Percentiles rank a stretch among this genome's conserved stretches.
Conservation (phyloP, 1,140 invertebrate species). For the Globodera ellingtonae region DNA sequence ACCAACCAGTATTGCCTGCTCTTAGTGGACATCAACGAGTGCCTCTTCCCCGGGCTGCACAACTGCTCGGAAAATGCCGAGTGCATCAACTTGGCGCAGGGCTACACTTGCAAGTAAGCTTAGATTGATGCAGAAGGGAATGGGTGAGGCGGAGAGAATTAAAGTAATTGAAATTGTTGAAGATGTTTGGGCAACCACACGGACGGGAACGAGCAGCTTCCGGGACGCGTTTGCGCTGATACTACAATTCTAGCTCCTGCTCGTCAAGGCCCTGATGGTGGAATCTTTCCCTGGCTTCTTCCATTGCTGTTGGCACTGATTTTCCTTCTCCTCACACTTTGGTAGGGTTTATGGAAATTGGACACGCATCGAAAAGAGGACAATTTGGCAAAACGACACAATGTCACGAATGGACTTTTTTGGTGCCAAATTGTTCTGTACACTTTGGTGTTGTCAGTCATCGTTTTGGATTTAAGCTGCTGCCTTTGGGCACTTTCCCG, state of each 20-base stretch:
- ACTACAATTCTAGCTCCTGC: no score
- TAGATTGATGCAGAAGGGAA: slow-evolving; percentile 2
- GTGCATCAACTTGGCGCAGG: slow-evolving; percentile 54
- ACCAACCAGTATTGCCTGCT: slow-evolving; percentile 54
- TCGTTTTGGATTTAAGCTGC: not conserved
- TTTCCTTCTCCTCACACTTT: slow-evolving; percentile 59
- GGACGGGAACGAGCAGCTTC: slow-evolving; percentile 1
- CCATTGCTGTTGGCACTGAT: slow-evolving; percentile 57
- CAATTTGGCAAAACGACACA: no score
- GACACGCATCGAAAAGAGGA: no score
- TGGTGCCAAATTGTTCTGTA: no score
- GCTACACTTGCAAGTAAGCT: slow-evolving; percentile 60
- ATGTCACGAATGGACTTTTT: no score
- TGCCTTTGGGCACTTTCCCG: slow-evolving; percentile 18
- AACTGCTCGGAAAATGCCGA: slow-evolving; percentile 62
- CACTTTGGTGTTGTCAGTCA: no score
- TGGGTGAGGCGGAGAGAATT: slow-evolving; percentile 61
- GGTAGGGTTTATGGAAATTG: slow-evolving; percentile 24
- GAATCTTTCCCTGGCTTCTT: slow-evolving; percentile 55
- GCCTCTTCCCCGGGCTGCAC: slow-evolving; percentile 56
- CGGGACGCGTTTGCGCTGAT: slow-evolving; percentile 49
- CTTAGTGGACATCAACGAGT: slow-evolving; percentile 56
- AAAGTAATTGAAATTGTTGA: not conserved
- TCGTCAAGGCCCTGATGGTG: no score
- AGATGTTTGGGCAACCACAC: slow-evolving; percentile 1